Conservation (phyloP, 2,113 vertebrate genomes). For the Helogale parvula region DNA sequence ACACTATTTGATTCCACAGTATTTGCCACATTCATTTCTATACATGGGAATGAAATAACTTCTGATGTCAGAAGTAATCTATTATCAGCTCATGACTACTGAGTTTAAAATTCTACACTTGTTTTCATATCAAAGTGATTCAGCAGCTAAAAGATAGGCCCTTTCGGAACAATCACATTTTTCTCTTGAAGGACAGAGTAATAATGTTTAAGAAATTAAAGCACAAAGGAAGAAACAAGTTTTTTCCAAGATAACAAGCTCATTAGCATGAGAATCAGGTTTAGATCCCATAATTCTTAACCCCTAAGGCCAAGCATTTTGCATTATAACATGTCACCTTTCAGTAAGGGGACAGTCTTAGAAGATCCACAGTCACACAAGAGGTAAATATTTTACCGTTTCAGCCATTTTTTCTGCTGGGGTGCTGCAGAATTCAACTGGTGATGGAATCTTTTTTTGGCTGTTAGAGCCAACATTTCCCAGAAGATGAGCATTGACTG, state of each 20-base stretch:
- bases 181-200: neutral
- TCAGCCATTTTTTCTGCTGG: conserved; percentile 98
- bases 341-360: neutral
- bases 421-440: conserved; percentile 91
- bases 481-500: conserved; percentile 94
- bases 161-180: conserved; percentile 25
- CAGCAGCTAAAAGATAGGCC: neutral
- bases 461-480: conserved; percentile 86
- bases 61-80: neutral
- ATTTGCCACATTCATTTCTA: neutral
- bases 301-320: neutral
- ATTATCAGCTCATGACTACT: neutral
- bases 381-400: conserved; percentile 86
- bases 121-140: conserved; percentile 21
- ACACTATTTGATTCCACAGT: neutral
- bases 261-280: neutral
- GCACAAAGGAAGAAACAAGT: neutral
- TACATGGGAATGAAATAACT: neutral
- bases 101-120: neutral
- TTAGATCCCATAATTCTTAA: neutral
- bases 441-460: conserved; percentile 81
- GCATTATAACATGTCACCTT: neutral
- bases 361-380: neutral
- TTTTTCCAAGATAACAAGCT: neutral
- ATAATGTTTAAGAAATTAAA: neutral